Conservation (phyloP, 2,888 invertebrate species). For the Isoperla grammatica region DNA sequence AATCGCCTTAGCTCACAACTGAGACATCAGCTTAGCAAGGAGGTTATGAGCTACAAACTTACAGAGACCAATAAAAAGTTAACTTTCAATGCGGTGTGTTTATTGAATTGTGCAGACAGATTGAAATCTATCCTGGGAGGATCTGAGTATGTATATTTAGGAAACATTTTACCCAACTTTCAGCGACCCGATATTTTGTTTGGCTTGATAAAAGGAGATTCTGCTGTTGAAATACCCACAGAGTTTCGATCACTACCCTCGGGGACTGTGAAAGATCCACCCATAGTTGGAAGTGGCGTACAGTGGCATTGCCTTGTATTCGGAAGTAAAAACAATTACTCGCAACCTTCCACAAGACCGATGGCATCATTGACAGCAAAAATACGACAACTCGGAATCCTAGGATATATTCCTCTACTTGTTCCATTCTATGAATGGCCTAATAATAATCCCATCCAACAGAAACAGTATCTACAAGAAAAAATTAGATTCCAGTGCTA, state of each 20-base stretch:
- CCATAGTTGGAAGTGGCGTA: constrained; percentile 30
- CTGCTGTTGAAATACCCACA: constrained; percentile 41
- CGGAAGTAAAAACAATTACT: constrained; percentile 56
- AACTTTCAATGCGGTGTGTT: constrained; percentile 54
- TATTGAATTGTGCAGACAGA: constrained; percentile 51
- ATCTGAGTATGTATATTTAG: constrained; percentile 45
- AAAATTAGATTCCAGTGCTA: too few relatives aligned
- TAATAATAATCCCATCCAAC: too few relatives aligned
- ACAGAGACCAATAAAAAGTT: constrained; percentile 48
- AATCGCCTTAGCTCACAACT: constrained; percentile 48
- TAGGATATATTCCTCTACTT: constrained; percentile 41
- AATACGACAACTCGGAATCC: constrained; percentile 53
- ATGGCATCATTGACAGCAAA: constrained; percentile 58
- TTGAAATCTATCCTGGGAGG: constrained; percentile 49
- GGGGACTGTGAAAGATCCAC: constrained; percentile 44
- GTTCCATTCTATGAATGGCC: too few relatives aligned
- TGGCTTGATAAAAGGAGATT: constrained; percentile 50
- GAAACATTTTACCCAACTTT: constrained; percentile 64
- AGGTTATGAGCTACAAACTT: constrained; percentile 50
- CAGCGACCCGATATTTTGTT: constrained; percentile 58
- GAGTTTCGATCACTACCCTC: constrained; percentile 48
- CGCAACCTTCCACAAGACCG: constrained; percentile 47
- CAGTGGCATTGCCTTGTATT: constrained; percentile 45
- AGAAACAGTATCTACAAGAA: too few relatives aligned
- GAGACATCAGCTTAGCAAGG: constrained; percentile 51